Evolutionary conservation across 2,113 vertebrate species (phyloP), one percentile per base, ranked within the genome.

Genomic region (Embiotoca jacksoni): DNA sequence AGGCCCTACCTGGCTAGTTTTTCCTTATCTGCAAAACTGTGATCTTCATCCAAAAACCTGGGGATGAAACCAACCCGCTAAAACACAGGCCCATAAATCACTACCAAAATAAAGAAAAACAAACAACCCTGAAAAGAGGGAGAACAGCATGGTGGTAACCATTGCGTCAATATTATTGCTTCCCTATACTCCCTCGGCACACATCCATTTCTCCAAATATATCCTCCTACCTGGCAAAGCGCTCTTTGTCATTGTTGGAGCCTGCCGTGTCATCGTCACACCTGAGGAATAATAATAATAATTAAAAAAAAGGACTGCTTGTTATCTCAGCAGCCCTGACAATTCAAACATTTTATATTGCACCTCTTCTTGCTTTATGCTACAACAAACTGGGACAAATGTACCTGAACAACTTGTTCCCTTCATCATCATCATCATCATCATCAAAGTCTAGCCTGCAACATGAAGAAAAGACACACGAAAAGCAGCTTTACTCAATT

Each of bases 321-420:
- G 8, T 62, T 72, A 67, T 82, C 30, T 31, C 14, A 49, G 23
- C 31, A 63, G 39, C 4, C 0, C 3, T 31, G 0, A 32, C 30
- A 41, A 35, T 36, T 30, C 6, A 53, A 72, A 54, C 35, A 23
- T 7, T 33, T 1, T 14, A 52, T 33, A 14, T 6, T 14, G 4
- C 6, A 52, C 31, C 8, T 61, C 55, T 23, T 14, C 6, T 41
- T 15, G 13, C 7, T 77, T 47, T 9, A 50, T 35, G 5, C 31
- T 7, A 39, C 0, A 49, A 55, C 1, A 64, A 33, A 47, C 30
- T 7, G 30, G 33, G 10, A 52, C 2, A 53, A n/a, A 83, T 90
- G 79, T 92, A 99, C 98, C 98, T 98, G 93, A 98, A 97, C 83
- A 98, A 94, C 92, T 99, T 99, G 84, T 85, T 95, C 92, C 95